Conservation (phyloP, 1,140 invertebrate genomes). For the Paracyclopina nana region DNA sequence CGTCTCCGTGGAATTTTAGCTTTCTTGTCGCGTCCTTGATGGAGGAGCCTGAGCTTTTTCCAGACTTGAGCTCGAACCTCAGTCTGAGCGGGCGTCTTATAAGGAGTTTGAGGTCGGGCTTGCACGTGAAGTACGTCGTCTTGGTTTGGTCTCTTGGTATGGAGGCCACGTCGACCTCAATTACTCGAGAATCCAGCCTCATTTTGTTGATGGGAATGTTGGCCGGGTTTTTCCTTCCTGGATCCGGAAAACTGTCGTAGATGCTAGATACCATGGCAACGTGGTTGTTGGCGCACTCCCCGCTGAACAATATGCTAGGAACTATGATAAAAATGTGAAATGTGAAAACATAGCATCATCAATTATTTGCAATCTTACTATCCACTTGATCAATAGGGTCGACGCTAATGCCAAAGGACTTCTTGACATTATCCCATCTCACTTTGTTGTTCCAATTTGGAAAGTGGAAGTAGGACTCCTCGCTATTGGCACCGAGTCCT, state of each 20-base stretch:
- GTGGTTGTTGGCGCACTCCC: not conserved
- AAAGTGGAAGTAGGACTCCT: not conserved
- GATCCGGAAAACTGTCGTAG: not conserved
- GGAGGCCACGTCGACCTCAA: not conserved
- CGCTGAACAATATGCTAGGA: not conserved
- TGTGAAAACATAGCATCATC: not conserved
- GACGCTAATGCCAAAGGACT: not conserved
- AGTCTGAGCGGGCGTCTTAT: not conserved
- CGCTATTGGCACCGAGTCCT: not conserved
- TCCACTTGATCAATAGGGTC: not conserved
- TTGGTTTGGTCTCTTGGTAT: not conserved
- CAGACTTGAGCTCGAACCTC: not conserved
- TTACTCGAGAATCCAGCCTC: not conserved
- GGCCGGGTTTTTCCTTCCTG: not conserved
- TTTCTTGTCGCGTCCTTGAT: no score
- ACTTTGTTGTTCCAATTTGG: constrained; percentile 1
- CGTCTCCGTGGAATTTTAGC: no score
- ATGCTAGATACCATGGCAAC: not conserved
- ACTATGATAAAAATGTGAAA: not conserved
- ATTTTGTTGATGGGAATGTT: not conserved
- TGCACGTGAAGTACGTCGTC: not conserved
- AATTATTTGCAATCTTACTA: not conserved
- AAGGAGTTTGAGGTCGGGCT: not conserved
- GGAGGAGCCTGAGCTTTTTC: no score
- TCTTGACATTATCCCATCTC: not conserved